A percentile compares a stretch with the other conserved stretches of the same genome.
Evolutionary conservation across 2,888 invertebrate species (phyloP).

Genomic region (Drosophila hamatofila): DNA sequence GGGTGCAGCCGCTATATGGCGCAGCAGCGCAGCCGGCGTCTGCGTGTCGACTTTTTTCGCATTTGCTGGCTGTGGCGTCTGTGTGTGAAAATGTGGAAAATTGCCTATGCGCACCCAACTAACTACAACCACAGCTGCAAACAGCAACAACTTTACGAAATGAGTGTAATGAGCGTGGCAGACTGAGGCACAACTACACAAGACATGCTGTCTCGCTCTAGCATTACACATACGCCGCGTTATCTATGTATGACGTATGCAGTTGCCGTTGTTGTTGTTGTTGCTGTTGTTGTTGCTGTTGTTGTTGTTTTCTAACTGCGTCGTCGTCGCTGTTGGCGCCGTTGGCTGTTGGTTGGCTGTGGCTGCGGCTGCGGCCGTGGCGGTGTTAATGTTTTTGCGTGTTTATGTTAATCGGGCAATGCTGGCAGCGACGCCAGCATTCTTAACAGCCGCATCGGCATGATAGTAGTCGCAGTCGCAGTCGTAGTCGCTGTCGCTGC

Average conservation of each 20-base stretch:
- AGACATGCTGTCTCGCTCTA: constrained; percentile 46
- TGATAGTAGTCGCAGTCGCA: neutral
- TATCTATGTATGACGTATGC: constrained; percentile 74
- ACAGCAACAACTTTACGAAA: constrained; percentile 66
- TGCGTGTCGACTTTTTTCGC: constrained; percentile 71
- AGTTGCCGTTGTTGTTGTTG: constrained; percentile 30
- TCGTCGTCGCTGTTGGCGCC: constrained; percentile 58
- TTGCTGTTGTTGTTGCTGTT: constrained; percentile 36
- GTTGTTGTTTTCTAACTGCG: constrained; percentile 80
- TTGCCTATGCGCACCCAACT: constrained; percentile 81
- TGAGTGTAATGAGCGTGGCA: constrained; percentile 81
- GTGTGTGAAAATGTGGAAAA: constrained; percentile 78
- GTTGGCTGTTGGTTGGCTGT: constrained; percentile 72
- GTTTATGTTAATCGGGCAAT: constrained; percentile 83
- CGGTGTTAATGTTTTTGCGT: constrained; percentile 83
- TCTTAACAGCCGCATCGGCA: constrained; percentile 15
- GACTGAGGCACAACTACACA: constrained; percentile 58
- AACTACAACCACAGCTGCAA: constrained; percentile 48
- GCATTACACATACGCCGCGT: constrained; percentile 81
- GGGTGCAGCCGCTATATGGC: constrained; percentile 62
- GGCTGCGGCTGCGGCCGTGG: constrained; percentile 53
- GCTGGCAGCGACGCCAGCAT: constrained; percentile 47
- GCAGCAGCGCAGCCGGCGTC: constrained; percentile 63
- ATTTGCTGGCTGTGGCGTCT: constrained; percentile 48
- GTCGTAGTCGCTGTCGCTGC: constrained; percentile 2